Evolutionary conservation across 2,113 vertebrate genomes (phyloP).

Genomic region (Zosterops japonicus): DNA sequence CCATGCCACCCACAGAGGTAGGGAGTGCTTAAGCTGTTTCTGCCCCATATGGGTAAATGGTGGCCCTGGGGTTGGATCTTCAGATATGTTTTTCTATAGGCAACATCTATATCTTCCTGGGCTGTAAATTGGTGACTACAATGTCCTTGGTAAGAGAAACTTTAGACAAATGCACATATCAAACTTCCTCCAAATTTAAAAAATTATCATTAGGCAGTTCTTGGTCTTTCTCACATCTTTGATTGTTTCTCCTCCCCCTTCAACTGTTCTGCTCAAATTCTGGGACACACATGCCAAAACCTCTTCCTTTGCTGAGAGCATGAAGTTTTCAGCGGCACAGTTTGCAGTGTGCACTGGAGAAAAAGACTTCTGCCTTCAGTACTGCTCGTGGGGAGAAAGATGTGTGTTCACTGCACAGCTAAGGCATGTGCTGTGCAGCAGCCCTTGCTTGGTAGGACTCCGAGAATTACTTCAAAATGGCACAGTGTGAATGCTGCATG

Average conservation of each 20-base stretch:
- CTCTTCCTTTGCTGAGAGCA: conserved; percentile 11
- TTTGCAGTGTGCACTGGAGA: not conserved
- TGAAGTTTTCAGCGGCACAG: conserved; percentile 25
- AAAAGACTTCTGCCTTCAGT: conserved; percentile 9
- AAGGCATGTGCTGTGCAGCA: conserved; percentile 58
- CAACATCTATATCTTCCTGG: not conserved
- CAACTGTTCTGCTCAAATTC: not conserved
- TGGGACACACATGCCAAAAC: not conserved
- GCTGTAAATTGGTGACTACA: not conserved
- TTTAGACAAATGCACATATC: not conserved
- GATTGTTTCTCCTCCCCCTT: not conserved
- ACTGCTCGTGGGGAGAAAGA: not conserved
- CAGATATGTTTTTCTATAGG: not conserved
- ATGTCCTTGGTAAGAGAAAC: not conserved
- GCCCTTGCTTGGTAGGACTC: conserved; percentile 18
- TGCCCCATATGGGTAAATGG: not conserved
- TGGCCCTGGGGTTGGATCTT: not conserved
- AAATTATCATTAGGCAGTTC: not conserved
- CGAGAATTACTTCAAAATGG: conserved; percentile 46
- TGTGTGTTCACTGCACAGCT: not conserved
- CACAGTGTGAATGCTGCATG: conserved; percentile 45
- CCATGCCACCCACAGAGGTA: not conserved
- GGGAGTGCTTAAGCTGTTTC: not conserved
- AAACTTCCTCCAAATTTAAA: not conserved
- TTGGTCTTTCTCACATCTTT: not conserved